phyloP scores from a whole-genome alignment of 2,888 invertebrate genomes.

The Celastrina argiolus region DNA sequence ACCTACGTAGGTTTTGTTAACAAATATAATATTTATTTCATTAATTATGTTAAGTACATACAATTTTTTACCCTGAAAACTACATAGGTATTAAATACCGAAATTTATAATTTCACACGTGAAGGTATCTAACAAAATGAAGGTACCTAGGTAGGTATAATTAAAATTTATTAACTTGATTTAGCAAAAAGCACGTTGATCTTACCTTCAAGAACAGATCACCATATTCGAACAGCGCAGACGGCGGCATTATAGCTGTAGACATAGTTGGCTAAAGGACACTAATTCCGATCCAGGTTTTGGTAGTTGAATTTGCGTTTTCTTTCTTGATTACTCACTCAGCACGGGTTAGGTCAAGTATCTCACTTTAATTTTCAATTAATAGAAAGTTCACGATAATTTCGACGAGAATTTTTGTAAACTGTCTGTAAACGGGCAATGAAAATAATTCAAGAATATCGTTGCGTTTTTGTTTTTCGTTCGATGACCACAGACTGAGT shows the following conservation, averaged over 20 bases:
- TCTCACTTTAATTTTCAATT: constrained; percentile 67
- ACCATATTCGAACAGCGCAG: constrained; percentile 86
- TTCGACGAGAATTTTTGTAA: constrained; percentile 64
- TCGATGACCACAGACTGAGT: constrained; percentile 68
- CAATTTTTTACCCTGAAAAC: too few relatives aligned
- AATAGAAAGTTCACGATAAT: constrained; percentile 56
- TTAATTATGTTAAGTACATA: too few relatives aligned
- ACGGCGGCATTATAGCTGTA: constrained; percentile 87
- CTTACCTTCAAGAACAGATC: constrained; percentile 85
- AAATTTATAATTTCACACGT: too few relatives aligned
- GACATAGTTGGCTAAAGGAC: constrained; percentile 80
- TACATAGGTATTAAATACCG: too few relatives aligned
- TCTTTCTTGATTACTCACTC: constrained; percentile 67
- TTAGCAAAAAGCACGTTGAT: constrained; percentile 27
- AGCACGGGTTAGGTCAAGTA: constrained; percentile 63
- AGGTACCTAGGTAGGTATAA: not conserved
- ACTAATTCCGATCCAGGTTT: constrained; percentile 67
- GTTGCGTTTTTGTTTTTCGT: constrained; percentile 72
- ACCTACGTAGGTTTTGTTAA: too few relatives aligned
- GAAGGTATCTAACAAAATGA: constrained; percentile 4
- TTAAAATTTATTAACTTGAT: not conserved
- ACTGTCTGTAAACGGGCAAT: constrained; percentile 55
- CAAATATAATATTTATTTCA: too few relatives aligned
- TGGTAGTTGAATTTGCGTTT: constrained; percentile 45
- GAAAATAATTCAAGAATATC: constrained; percentile 56